Evolutionary conservation across 2,797 vertebrate species (phyloP).

Genomic region (Xiphorhynchus erythropygius): DNA sequence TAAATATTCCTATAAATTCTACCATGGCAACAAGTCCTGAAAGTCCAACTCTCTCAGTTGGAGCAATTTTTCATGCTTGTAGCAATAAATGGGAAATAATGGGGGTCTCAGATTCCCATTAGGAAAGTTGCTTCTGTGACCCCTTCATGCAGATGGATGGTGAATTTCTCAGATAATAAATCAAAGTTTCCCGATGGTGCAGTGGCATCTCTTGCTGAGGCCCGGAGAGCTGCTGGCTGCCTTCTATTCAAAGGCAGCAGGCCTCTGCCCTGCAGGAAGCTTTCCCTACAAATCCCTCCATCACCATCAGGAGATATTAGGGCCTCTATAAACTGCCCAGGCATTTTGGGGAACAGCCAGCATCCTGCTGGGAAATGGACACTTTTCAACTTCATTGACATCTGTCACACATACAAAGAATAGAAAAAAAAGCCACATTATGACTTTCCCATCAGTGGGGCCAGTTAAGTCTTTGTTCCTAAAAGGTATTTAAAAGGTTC

Average conservation of each 20-base stretch:
- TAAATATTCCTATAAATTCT: conserved; percentile 68
- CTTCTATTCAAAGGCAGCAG: conserved; percentile 57
- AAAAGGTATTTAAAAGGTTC: background rate
- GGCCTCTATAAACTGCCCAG: conserved; percentile 25
- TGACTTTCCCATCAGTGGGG: conserved; percentile 52
- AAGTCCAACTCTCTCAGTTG: conserved; percentile 49
- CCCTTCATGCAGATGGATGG: conserved; percentile 65
- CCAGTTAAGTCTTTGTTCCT: conserved; percentile 40
- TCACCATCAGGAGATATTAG: conserved; percentile 18
- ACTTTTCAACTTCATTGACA: conserved; percentile 82
- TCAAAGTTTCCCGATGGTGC: conserved; percentile 56
- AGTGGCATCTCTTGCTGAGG: conserved; percentile 56
- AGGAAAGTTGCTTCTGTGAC: conserved; percentile 61
- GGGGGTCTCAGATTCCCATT: conserved; percentile 60
- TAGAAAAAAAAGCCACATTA: background rate
- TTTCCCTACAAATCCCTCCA: conserved; percentile 58
- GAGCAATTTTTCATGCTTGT: conserved; percentile 69
- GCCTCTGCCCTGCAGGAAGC: conserved; percentile 33
- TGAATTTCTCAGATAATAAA: conserved; percentile 73
- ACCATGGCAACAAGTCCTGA: conserved; percentile 47
- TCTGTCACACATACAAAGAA: conserved; percentile 41
- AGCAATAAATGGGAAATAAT: conserved; percentile 68
- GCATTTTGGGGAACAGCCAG: conserved; percentile 62
- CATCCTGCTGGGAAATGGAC: conserved; percentile 74
- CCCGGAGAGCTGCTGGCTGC: conserved; percentile 14